Evolutionary conservation across 2,113 vertebrate genomes (phyloP).

Genomic region (Silurus meridionalis): DNA sequence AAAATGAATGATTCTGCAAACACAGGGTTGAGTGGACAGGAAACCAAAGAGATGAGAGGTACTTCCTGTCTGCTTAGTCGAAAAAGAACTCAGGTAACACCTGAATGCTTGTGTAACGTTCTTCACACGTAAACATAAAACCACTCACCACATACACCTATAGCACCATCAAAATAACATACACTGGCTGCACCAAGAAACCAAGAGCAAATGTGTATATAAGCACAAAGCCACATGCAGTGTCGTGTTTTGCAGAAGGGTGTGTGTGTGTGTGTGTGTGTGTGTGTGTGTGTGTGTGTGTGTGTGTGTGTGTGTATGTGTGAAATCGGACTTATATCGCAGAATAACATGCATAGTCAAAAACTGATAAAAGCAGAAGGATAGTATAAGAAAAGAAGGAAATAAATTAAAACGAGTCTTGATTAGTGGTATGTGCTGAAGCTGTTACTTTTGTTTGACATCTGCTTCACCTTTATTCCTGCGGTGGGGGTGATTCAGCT

Average conservation of each 20-base stretch:
- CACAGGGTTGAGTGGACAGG: conserved; percentile 32
- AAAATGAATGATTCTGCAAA: conserved; percentile 12
- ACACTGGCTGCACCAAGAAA: conserved; percentile 34
- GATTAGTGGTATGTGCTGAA: conserved; percentile 15
- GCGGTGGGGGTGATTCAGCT: conserved; percentile 43
- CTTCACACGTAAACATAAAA: conserved; percentile 47
- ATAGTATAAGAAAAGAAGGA: neutral
- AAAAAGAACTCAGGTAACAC: conserved; percentile 46
- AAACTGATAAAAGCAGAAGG: neutral
- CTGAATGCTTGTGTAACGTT: conserved; percentile 43
- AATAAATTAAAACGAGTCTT: neutral
- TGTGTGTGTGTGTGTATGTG: neutral
- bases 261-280: too few species aligned
- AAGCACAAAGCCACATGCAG: conserved; percentile 22
- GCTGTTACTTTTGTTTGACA: conserved; percentile 38
- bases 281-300: neutral
- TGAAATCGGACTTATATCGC: conserved; percentile 18
- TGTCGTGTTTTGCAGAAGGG: conserved; percentile 24
- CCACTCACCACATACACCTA: conserved; percentile 39
- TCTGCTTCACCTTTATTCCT: conserved; percentile 45
- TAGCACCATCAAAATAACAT: conserved; percentile 28
- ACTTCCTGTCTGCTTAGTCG: conserved; percentile 49
- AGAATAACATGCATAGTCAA: neutral
- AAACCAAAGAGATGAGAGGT: conserved; percentile 48
- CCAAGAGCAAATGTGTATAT: conserved; percentile 14